A percentile compares a stretch with the other conserved stretches of the same genome.
Conservation (phyloP, 1,140 invertebrate genomes). For the Drosophila lini region DNA sequence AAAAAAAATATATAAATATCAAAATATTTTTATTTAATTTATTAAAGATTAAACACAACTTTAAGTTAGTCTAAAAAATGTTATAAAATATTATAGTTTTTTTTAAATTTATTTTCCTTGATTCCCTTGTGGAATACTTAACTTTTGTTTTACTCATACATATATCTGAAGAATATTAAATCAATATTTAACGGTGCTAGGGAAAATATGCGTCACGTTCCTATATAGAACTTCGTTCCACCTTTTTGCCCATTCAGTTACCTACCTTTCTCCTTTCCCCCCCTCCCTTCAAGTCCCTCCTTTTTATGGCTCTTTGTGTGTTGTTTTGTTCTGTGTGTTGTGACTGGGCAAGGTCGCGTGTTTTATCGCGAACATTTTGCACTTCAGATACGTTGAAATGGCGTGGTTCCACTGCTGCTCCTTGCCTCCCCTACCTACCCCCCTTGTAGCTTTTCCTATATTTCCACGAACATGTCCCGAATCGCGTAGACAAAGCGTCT, state of each 20-base stretch:
- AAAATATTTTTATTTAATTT: background rate
- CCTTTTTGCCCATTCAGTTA: slow-evolving; percentile 9
- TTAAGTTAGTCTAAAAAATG: background rate
- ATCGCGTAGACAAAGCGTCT: slow-evolving; percentile 69
- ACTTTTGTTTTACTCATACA: background rate
- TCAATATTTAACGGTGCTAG: slow-evolving; percentile 74
- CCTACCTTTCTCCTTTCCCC: background rate
- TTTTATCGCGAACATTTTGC: slow-evolving; percentile 68
- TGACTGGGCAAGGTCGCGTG: slow-evolving; percentile 63
- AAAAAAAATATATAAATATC: no score
- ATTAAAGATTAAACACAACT: background rate
- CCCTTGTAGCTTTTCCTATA: slow-evolving; percentile 5
- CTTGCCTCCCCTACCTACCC: background rate
- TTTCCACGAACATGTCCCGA: slow-evolving; percentile 44
- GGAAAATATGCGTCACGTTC: slow-evolving; percentile 70
- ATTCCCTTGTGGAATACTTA: slow-evolving; percentile 4
- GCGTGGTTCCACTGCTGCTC: slow-evolving; percentile 45
- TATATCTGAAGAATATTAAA: slow-evolving; percentile 66
- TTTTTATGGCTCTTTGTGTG: slow-evolving; percentile 47
- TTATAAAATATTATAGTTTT: background rate
- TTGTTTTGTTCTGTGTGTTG: slow-evolving; percentile 14
- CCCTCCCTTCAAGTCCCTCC: slow-evolving; percentile 4
- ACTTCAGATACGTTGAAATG: slow-evolving; percentile 67
- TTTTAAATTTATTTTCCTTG: no score
- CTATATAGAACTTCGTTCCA: slow-evolving; percentile 28